Percentiles rank a stretch among this genome's conserved stretches.
These are phyloP conservation scores for Stenurella melanura DNA, from an alignment of 2,888 invertebrate genomes.

Conservation along the genomic window DNA sequence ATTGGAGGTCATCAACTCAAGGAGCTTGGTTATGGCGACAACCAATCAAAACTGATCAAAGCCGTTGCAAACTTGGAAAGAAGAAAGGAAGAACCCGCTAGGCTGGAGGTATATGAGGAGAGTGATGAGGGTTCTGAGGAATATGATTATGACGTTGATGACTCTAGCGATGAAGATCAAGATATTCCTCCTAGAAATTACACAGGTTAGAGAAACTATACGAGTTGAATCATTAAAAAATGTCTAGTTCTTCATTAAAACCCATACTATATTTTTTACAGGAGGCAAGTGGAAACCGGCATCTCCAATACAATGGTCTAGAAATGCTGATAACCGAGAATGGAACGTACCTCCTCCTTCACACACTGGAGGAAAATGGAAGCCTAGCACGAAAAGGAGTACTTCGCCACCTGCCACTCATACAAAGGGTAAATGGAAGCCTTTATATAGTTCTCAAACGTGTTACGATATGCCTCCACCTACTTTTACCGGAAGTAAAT, in stretches of 20 bases:
- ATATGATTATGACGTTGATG: conserved; percentile 63
- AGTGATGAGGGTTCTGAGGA: conserved; percentile 64
- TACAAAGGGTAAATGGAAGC: conserved; percentile 79
- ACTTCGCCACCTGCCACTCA: conserved; percentile 69
- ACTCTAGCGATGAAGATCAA: conserved; percentile 71
- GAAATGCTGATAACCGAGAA: conserved; percentile 67
- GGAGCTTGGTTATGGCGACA: conserved; percentile 76
- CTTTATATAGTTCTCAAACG: conserved; percentile 14
- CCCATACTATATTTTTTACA: neutral
- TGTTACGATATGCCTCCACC: conserved; percentile 55
- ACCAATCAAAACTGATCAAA: conserved; percentile 79
- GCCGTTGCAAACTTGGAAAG: conserved; percentile 80
- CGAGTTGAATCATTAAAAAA: neutral
- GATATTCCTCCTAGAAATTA: conserved; percentile 76
- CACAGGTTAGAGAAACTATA: conserved; percentile 70
- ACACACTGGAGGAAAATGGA: conserved; percentile 81
- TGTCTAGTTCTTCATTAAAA: neutral
- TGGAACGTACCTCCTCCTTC: conserved; percentile 77
- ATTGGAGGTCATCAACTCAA: conserved; percentile 78
- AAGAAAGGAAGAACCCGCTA: conserved; percentile 74
- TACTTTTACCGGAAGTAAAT: conserved; percentile 77
- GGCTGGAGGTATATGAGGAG: conserved; percentile 70
- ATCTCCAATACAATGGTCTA: conserved; percentile 69
- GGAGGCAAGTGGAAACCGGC: conserved; percentile 86
- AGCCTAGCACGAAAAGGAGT: conserved; percentile 68